These are phyloP conservation scores for Larimichthys polyactis DNA, from an alignment of 2,113 vertebrate genomes.

Conservation along the genomic window DNA sequence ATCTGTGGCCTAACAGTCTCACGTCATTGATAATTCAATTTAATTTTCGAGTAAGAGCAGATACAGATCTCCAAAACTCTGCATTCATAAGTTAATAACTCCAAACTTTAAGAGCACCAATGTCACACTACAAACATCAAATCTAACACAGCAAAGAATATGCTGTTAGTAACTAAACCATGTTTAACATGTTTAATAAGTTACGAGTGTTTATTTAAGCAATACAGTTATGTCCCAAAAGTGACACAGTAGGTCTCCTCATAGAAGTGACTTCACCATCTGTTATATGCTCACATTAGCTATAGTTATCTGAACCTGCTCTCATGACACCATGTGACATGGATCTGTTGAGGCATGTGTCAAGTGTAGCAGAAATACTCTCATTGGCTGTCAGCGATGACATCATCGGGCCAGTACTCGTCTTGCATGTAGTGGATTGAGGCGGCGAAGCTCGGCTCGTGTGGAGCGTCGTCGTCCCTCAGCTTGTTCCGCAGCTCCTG, in stretches of 20 bases:
- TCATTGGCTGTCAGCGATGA: slow-evolving; percentile 73
- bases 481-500: slow-evolving; percentile 66
- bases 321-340: background rate
- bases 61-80: slow-evolving; percentile 17
- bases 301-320: slow-evolving; percentile 1
- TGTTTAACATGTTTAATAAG: slow-evolving; percentile 42
- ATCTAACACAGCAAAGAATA: slow-evolving; percentile 7
- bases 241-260: background rate
- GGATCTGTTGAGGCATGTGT: slow-evolving; percentile 4
- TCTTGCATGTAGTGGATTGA: slow-evolving; percentile 93
- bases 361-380: background rate
- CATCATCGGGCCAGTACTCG: slow-evolving; percentile 90
- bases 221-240: background rate
- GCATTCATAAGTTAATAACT: background rate
- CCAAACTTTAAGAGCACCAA: slow-evolving; percentile 4
- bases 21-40: background rate
- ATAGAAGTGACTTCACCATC: too few species aligned
- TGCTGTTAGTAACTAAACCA: slow-evolving; percentile 18
- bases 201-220: slow-evolving; percentile 45
- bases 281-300: background rate
- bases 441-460: slow-evolving; percentile 66
- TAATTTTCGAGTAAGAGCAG: slow-evolving; percentile 23
- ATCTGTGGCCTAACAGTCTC: background rate
- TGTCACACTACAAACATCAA: background rate
- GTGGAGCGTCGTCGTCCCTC: slow-evolving; percentile 34